A percentile compares a stretch with the other conserved stretches of the same genome.
Conservation (phyloP, 2,113 vertebrate genomes). For the Peromyscus leucopus region DNA sequence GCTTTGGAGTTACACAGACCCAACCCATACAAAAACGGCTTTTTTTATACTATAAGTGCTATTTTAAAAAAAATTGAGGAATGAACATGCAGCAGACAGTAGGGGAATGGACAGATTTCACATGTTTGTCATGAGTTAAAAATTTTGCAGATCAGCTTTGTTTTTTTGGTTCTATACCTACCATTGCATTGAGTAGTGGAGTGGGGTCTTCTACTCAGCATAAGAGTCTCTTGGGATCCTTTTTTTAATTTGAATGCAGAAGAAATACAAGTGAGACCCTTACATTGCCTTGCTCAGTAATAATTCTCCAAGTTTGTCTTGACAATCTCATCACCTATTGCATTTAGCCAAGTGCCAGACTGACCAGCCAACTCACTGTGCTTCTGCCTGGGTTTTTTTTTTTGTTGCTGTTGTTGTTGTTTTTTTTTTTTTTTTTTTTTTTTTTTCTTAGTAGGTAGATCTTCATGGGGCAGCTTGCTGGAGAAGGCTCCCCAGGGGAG, state of each 20-base stretch:
- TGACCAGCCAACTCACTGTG: conserved; percentile 32
- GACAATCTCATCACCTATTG: conserved; percentile 4
- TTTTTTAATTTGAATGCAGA: conserved; percentile 9
- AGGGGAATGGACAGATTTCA: not conserved
- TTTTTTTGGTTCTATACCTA: not conserved
- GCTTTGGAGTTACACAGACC: not conserved
- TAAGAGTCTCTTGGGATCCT: not conserved
- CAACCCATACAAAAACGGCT: not conserved
- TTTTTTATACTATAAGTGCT: not conserved
- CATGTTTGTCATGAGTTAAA: conserved; percentile 6
- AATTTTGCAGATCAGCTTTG: conserved; percentile 26
- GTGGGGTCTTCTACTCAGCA: not conserved
- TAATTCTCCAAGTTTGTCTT: conserved; percentile 15
- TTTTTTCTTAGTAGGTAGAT: conserved; percentile 14
- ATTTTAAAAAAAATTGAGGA: conserved; percentile 46
- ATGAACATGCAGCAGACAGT: not conserved
- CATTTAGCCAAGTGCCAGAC: not conserved
- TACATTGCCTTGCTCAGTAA: not conserved
- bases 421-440: not conserved
- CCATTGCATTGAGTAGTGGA: conserved; percentile 30
- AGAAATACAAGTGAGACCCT: not conserved
- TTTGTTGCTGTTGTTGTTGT: too few relatives aligned
- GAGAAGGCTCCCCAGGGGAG: not conserved
- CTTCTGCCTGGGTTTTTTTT: not conserved
- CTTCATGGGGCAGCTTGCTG: not conserved